A percentile compares a stretch with the other conserved stretches of the same genome.
Conservation (phyloP, 2,113 vertebrate genomes). For the Nibea albiflora region DNA sequence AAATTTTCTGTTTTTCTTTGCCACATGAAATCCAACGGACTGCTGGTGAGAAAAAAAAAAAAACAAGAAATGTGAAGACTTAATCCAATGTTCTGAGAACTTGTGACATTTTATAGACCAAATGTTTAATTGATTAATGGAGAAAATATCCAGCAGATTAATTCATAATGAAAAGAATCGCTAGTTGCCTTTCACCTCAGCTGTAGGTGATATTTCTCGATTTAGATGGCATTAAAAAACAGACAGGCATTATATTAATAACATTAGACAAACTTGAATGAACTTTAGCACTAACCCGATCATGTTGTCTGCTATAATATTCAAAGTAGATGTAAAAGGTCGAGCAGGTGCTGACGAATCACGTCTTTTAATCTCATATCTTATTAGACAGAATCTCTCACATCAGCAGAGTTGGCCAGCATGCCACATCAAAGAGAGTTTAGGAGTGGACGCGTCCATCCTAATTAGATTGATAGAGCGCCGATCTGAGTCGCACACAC, state of each 20-base stretch:
- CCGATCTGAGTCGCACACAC: slow-evolving; percentile 37
- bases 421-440: slow-evolving; percentile 63
- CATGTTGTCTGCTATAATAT: slow-evolving; percentile 47
- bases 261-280: not conserved
- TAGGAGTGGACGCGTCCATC: slow-evolving; percentile 54
- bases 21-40: not conserved
- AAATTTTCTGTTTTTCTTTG: not conserved
- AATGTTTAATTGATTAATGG: too few relatives aligned
- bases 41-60: not conserved
- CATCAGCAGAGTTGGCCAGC: slow-evolving; percentile 63
- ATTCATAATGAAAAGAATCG: not conserved
- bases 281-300: not conserved
- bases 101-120: not conserved
- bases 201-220: not conserved
- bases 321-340: slow-evolving; percentile 43
- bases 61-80: not conserved
- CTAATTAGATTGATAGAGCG: slow-evolving; percentile 65
- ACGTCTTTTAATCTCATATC: slow-evolving; percentile 58
- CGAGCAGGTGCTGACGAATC: slow-evolving; percentile 63
- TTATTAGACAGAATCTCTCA: slow-evolving; percentile 57
- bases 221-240: not conserved
- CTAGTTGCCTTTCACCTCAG: too few relatives aligned
- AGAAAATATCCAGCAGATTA: not conserved
- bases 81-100: not conserved
- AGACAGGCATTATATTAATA: not conserved